Evolutionary conservation across 1,140 invertebrate genomes (phyloP), one percentile per base, ranked within the genome.

Genomic region (Drosophila novamexicana): DNA sequence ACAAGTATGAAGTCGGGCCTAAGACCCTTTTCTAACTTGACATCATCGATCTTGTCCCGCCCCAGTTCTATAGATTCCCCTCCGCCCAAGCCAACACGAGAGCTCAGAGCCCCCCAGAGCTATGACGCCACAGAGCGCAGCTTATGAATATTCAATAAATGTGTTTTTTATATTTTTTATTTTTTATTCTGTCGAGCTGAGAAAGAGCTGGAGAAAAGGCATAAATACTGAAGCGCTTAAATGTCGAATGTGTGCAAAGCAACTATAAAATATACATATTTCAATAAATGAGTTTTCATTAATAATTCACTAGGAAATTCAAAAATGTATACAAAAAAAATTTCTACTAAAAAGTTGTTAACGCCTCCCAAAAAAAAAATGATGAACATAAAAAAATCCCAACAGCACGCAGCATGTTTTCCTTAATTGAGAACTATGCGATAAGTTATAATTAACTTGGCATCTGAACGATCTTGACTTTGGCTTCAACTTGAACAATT

Each of bases 1-100:
- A 47, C 75, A 77, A 69, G 59, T 47, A 63, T 61, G 49, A 57
- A 66, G 61, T 12, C 57, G 22, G 47, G 40, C 63, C 34, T 74
- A 75, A 72, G 54, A 76, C 72, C 76, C 69, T 81, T 67, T 88
- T 40, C 50, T 39, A 53, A 64, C 76, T 86, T 85, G 82, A 86
- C 82, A 86, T 86, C 82, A 82, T 82, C 83, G 83, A 88, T 86
- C 83, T 86, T 88, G 82, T 82, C 79, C 82, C 82, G 82, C 58
- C 82, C 82, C 82, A 88, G 76, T 88, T 82, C 62, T 79, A 65
- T 74, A 63, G 61, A 56, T 42, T 18, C 22, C 39, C 63, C 58
- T 39, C 29, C 22, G n/a, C 14, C 32, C 47, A 22, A 14, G 6
- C 2, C 14, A 12, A 62, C 50, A 54, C 22, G 22, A 29, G 22